A percentile compares a stretch with the other conserved stretches of the same genome.
These are phyloP conservation scores for Folsomia candida DNA, from an alignment of 2,888 invertebrate genomes.

Conservation along the genomic window DNA sequence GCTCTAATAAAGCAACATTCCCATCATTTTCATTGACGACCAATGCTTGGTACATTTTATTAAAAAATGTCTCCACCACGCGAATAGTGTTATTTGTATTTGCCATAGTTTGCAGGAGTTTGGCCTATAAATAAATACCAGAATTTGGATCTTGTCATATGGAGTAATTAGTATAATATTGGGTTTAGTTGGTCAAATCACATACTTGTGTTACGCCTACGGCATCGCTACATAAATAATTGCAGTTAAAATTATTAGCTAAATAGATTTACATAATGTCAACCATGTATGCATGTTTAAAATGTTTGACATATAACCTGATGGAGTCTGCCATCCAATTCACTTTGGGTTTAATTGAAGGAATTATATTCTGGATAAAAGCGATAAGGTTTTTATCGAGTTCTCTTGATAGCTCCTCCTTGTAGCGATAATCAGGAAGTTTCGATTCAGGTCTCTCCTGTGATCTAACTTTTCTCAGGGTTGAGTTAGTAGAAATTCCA, in stretches of 20 bases:
- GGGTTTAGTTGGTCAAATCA: background rate
- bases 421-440: background rate
- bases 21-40: conserved; percentile 6
- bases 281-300: no score
- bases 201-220: conserved; percentile 19
- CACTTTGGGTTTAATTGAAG: conserved; percentile 36
- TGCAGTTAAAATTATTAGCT: no score
- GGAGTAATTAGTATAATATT: background rate
- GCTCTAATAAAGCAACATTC: background rate
- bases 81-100: conserved; percentile 36
- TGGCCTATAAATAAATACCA: conserved; percentile 19
- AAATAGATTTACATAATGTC: no score
- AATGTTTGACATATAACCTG: no score
- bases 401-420: background rate
- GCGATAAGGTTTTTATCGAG: background rate
- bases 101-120: conserved; percentile 34
- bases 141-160: no score
- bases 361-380: conserved; percentile 26
- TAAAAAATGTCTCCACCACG: conserved; percentile 32
- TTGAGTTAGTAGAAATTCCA: no score
- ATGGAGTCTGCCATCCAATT: conserved; percentile 38
- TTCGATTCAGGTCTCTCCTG: no score
- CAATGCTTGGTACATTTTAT: conserved; percentile 10
- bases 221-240: no score
- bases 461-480: no score